Evolutionary conservation across 1,140 invertebrate species (phyloP).

Genomic region (Zaprionus tsacasi): DNA sequence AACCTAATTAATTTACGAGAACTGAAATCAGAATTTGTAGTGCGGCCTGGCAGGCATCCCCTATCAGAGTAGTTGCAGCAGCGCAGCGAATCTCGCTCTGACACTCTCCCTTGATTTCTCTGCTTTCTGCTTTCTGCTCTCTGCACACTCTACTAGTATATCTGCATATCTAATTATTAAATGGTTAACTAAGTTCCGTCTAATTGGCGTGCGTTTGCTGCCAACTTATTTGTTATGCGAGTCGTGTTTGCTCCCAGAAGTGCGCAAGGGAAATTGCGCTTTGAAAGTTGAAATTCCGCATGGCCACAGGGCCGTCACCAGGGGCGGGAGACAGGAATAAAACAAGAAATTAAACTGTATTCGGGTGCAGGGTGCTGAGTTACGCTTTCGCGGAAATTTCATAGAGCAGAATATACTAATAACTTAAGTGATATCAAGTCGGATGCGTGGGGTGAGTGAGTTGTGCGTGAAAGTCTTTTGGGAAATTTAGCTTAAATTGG

Average conservation of each 20-base stretch:
- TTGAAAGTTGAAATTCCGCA: constrained; percentile 10
- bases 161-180: constrained; percentile 9
- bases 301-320: background rate
- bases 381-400: background rate
- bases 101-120: background rate
- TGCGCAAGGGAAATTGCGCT: constrained; percentile 5
- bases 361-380: background rate
- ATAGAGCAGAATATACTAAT: background rate
- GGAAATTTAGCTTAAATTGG: background rate
- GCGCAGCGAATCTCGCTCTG: background rate
- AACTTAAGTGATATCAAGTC: background rate
- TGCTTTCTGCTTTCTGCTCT: background rate
- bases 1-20: constrained; percentile 7
- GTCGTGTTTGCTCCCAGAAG: background rate
- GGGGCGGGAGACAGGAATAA: background rate
- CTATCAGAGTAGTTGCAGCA: background rate
- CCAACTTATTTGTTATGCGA: constrained; percentile 5
- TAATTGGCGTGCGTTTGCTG: constrained; percentile 4
- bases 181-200: constrained; percentile 11
- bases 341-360: background rate
- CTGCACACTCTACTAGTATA: background rate
- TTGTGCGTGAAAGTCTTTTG: background rate
- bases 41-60: background rate
- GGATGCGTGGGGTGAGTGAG: background rate
- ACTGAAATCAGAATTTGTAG: constrained; percentile 1